These are phyloP conservation scores for Ecliptopera silaceata DNA, from an alignment of 2,888 invertebrate genomes.

Conservation along the genomic window DNA sequence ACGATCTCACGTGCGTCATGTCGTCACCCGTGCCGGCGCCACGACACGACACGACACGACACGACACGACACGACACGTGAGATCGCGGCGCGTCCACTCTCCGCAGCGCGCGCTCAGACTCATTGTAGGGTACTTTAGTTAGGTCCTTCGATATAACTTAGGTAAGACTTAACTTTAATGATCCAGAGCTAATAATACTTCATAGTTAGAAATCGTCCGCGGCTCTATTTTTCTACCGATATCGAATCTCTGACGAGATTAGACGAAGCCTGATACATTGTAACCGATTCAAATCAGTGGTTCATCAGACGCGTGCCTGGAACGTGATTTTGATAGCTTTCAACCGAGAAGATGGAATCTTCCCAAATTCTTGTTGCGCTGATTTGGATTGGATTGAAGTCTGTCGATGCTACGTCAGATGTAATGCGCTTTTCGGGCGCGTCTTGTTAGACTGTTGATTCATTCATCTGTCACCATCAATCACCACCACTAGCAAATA, in stretches of 20 bases:
- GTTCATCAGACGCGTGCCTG: not conserved
- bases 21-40: not conserved
- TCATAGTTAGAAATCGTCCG: conserved; percentile 54
- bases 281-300: conserved; percentile 15
- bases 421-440: not conserved
- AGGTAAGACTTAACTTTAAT: conserved; percentile 60
- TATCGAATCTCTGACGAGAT: conserved; percentile 51
- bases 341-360: not conserved
- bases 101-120: conserved; percentile 36
- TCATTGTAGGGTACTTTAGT: conserved; percentile 45
- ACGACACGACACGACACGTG: not conserved
- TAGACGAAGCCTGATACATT: conserved; percentile 41
- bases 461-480: not conserved
- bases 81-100: conserved; percentile 14
- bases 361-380: not conserved
- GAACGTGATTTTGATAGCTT: too few relatives aligned
- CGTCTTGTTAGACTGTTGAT: conserved; percentile 11
- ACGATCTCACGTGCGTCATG: conserved; percentile 12
- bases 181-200: conserved; percentile 53
- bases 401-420: conserved; percentile 2
- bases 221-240: conserved; percentile 73
- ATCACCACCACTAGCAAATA: conserved; percentile 1
- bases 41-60: too few relatives aligned
- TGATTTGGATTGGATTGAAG: conserved; percentile 11
- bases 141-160: conserved; percentile 53